Conservation (phyloP, 1,140 invertebrate genomes). For the Amphibalanus amphitrite region DNA sequence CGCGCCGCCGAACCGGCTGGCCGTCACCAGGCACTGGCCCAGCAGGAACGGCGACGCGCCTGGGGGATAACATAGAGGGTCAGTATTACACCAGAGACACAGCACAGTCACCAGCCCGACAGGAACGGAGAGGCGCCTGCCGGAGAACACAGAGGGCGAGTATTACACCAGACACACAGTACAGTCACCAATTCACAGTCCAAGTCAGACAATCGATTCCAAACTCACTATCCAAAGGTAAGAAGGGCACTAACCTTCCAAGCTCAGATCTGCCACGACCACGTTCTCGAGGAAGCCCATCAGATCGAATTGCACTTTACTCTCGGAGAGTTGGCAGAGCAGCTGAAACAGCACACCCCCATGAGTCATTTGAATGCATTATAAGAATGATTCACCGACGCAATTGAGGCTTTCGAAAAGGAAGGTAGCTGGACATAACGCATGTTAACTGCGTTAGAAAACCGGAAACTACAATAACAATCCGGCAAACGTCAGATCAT, state of each 20-base stretch:
- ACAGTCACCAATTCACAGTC: too few relatives aligned
- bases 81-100: slow-evolving; percentile 5
- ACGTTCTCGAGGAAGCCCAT: slow-evolving; percentile 40
- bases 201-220: too few relatives aligned
- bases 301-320: slow-evolving; percentile 44
- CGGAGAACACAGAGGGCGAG: slow-evolving; percentile 2
- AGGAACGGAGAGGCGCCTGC: too few relatives aligned
- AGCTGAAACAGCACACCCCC: slow-evolving; percentile 37
- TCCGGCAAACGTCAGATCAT: too few relatives aligned
- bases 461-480: too few relatives aligned
- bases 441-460: too few relatives aligned
- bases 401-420: too few relatives aligned
- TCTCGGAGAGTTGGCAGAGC: slow-evolving; percentile 34
- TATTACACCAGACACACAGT: slow-evolving; percentile 6
- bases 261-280: slow-evolving; percentile 30
- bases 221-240: too few relatives aligned
- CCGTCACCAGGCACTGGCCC: slow-evolving; percentile 50
- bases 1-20: slow-evolving; percentile 43
- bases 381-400: too few relatives aligned
- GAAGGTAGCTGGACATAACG: too few relatives aligned
- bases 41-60: slow-evolving; percentile 44
- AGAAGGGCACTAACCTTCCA: slow-evolving; percentile 28
- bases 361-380: too few relatives aligned
- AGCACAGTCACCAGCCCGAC: too few relatives aligned
- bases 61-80: slow-evolving; percentile 19